Evolutionary conservation across 2,888 invertebrate genomes (phyloP).

Genomic region (Monochamus alternatus): DNA sequence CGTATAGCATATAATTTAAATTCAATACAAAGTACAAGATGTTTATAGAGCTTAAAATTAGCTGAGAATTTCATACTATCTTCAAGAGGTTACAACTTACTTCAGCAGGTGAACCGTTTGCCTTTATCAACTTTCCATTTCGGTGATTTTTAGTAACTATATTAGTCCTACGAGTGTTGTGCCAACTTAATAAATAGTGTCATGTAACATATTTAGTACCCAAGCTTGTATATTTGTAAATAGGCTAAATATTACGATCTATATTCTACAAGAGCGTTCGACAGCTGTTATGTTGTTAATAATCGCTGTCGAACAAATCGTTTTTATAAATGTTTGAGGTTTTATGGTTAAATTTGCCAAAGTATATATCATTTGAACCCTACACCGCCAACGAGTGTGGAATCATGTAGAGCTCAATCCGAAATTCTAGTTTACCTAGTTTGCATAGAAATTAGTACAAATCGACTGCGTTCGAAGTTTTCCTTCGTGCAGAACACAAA

Average conservation of each 20-base stretch:
- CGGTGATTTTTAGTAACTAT: neutral
- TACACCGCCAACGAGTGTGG: slow-evolving; percentile 63
- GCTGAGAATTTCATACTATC: no score
- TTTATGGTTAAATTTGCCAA: slow-evolving; percentile 65
- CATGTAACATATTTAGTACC: slow-evolving; percentile 68
- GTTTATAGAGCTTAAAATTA: no score
- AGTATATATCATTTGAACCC: slow-evolving; percentile 58
- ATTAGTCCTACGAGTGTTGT: slow-evolving; percentile 61
- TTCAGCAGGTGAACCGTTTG: neutral
- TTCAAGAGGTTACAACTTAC: neutral
- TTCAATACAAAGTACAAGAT: no score
- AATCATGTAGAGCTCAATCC: slow-evolving; percentile 68
- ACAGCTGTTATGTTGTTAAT: slow-evolving; percentile 48
- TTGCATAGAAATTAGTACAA: no score
- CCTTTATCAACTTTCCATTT: neutral
- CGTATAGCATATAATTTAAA: no score
- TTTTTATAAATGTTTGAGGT: slow-evolving; percentile 65
- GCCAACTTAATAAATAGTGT: slow-evolving; percentile 67
- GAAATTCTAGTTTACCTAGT: no score
- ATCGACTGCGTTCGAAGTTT: no score
- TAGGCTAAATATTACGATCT: slow-evolving; percentile 61
- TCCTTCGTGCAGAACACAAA: no score
- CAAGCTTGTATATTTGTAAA: slow-evolving; percentile 70
- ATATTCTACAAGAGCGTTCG: slow-evolving; percentile 45
- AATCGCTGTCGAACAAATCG: slow-evolving; percentile 41